Conservation (phyloP, 2,113 vertebrate genomes). For the Tragulus kanchil region DNA sequence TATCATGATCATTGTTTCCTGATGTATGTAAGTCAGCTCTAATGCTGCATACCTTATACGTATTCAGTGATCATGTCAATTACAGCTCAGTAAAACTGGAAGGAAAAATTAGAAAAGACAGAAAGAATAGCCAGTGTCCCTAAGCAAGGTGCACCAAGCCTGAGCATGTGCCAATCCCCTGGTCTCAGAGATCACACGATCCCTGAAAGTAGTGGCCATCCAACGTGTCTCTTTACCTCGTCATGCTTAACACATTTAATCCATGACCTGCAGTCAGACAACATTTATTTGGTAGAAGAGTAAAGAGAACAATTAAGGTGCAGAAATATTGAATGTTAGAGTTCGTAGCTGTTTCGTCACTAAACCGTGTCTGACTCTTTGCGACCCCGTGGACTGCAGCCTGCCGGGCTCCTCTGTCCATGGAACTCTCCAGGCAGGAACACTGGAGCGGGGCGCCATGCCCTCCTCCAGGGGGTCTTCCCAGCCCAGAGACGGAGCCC, state of each 20-base stretch:
- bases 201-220: too few relatives aligned
- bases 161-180: accelerated
- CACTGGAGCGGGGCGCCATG: neutral
- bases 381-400: neutral
- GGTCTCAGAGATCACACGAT: accelerated
- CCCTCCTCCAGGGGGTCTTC: neutral
- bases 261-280: neutral
- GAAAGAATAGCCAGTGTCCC: neutral
- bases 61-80: neutral
- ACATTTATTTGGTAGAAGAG: neutral
- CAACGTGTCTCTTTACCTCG: accelerated
- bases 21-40: neutral
- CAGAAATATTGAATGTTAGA: neutral
- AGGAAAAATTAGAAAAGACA: neutral
- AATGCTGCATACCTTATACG: neutral
- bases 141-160: accelerated
- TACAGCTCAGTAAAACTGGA: neutral
- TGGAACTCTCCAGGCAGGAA: neutral
- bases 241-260: neutral
- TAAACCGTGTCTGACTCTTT: neutral
- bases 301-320: neutral
- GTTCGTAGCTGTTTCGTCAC: neutral
- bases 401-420: neutral
- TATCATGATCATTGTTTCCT: neutral
- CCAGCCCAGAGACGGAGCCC: neutral